Evolutionary conservation across 2,888 invertebrate species (phyloP).

Genomic region (Tinea semifulvella): DNA sequence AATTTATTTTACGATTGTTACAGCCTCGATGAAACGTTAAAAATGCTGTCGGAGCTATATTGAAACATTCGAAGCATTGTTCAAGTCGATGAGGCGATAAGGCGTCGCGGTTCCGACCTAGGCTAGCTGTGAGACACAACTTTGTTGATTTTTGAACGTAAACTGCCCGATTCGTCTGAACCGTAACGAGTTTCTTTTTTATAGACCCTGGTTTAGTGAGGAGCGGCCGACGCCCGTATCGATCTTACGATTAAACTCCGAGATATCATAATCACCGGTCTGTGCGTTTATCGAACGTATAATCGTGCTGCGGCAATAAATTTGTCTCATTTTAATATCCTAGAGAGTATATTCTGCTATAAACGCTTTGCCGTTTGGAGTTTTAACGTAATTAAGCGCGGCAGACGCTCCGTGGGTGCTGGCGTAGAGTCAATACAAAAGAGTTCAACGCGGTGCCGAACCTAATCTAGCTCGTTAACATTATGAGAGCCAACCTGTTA

Average conservation of each 20-base stretch:
- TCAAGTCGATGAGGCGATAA: conserved; percentile 57
- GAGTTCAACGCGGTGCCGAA: conserved; percentile 50
- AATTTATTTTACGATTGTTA: conserved; percentile 67
- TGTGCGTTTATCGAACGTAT: conserved; percentile 61
- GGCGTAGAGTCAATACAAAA: conserved; percentile 37
- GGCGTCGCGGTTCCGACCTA: conserved; percentile 45
- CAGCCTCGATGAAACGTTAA: conserved; percentile 64
- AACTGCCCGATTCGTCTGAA: conserved; percentile 52
- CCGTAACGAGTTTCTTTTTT: conserved; percentile 62
- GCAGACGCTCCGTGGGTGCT: conserved; percentile 20
- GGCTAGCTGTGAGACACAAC: conserved; percentile 26
- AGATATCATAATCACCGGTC: conserved; percentile 67
- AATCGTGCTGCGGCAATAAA: conserved; percentile 61
- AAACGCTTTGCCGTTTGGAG: conserved; percentile 40
- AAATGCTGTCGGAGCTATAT: conserved; percentile 63
- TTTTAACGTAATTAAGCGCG: conserved; percentile 35
- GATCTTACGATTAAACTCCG: conserved; percentile 58
- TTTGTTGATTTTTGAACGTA: conserved; percentile 62
- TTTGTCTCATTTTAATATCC: conserved; percentile 64
- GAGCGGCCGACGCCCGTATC: conserved; percentile 58
- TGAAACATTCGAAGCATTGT: conserved; percentile 64
- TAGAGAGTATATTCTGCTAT: conserved; percentile 48
- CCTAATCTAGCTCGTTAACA: conserved; percentile 47
- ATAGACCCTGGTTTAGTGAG: conserved; percentile 62
- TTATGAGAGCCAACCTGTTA: conserved; percentile 47